Percentiles rank a stretch among this genome's conserved stretches.
Conservation (phyloP, 2,888 invertebrate genomes). For the Villa cingulata region DNA sequence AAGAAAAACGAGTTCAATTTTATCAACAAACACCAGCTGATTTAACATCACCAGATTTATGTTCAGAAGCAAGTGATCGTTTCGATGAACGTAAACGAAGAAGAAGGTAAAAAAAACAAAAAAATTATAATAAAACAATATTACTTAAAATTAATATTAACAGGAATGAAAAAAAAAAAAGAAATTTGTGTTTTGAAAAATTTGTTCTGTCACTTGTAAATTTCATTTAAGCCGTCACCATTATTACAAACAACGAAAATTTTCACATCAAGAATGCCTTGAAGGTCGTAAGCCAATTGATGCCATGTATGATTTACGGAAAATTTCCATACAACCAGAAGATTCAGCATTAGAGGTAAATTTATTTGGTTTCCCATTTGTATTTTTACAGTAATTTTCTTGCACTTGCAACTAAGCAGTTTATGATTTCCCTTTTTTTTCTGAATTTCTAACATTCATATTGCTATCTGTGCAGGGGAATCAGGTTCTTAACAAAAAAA, state of each 20-base stretch:
- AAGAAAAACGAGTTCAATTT: slow-evolving; percentile 41
- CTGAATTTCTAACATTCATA: no score
- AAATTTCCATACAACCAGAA: slow-evolving; percentile 56
- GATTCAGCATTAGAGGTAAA: slow-evolving; percentile 57
- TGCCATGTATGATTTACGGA: slow-evolving; percentile 31
- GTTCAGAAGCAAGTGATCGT: slow-evolving; percentile 30
- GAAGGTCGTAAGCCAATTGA: slow-evolving; percentile 24
- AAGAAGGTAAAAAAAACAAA: slow-evolving; percentile 32
- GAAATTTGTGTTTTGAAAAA: no score
- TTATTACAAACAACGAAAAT: slow-evolving; percentile 56
- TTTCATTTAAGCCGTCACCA: slow-evolving; percentile 42
- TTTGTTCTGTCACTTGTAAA: slow-evolving; percentile 2
- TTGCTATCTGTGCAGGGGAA: not conserved
- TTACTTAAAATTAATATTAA: no score
- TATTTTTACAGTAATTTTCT: not conserved
- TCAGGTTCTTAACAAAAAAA: not conserved
- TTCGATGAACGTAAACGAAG: slow-evolving; percentile 38
- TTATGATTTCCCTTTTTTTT: no score
- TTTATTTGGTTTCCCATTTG: slow-evolving; percentile 1
- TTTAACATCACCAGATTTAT: slow-evolving; percentile 30
- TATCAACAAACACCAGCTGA: slow-evolving; percentile 28
- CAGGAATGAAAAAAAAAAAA: no score
- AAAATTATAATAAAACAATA: no score
- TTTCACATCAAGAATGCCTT: slow-evolving; percentile 62
- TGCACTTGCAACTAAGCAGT: no score